These are phyloP conservation scores for Trichogramma pretiosum DNA, from an alignment of 1,140 invertebrate genomes.

Conservation along the genomic window DNA sequence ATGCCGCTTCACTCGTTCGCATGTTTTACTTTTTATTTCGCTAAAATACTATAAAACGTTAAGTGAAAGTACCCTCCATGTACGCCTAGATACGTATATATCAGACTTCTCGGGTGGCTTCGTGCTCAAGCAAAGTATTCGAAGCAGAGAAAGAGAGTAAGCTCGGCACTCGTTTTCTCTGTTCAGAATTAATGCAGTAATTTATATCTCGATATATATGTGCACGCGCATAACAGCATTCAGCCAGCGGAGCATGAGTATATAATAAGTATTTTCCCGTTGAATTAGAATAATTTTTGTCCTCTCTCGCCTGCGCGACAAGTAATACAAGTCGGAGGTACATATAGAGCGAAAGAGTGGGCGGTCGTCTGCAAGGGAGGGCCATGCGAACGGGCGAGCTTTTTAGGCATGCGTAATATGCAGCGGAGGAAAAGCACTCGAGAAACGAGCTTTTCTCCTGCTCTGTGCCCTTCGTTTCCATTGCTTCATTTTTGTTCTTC, in stretches of 20 bases:
- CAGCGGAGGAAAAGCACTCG: constrained; percentile 21
- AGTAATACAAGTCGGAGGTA: too few species aligned
- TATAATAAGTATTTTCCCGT: too few species aligned
- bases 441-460: constrained; percentile 18
- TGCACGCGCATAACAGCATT: too few species aligned
- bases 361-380: not conserved
- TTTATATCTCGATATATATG: constrained; percentile 11
- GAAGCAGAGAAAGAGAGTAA: not conserved
- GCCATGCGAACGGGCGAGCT: not conserved
- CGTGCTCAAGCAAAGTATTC: not conserved
- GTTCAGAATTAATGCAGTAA: constrained; percentile 15
- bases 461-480: not conserved
- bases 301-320: not conserved
- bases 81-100: too few species aligned
- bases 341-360: constrained; percentile 4
- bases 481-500: constrained; percentile 1
- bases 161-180: not conserved
- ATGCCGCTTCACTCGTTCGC: too few species aligned
- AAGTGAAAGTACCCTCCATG: too few species aligned
- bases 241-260: not conserved
- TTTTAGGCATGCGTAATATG: too few species aligned
- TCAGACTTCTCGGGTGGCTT: too few species aligned
- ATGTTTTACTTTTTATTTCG: too few species aligned
- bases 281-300: constrained; percentile 17
- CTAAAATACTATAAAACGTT: too few species aligned